phyloP scores from a whole-genome alignment of 2,888 invertebrate species.

The Dasysyrphus tricinctus region DNA sequence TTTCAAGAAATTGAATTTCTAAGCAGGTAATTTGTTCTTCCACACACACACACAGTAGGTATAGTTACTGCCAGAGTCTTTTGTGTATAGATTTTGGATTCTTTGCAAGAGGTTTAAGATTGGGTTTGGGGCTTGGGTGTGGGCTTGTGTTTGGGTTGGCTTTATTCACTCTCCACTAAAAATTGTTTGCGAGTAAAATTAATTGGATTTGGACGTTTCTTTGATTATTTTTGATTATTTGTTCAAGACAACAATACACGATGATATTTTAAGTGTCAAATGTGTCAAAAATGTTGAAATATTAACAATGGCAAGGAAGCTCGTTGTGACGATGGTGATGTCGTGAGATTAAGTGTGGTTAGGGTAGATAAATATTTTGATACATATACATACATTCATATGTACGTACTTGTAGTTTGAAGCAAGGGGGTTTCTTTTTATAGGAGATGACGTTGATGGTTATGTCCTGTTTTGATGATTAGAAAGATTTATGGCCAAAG shows the following conservation, averaged over 20 bases:
- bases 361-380: slow-evolving; percentile 6
- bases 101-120: background rate
- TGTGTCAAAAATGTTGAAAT: slow-evolving; percentile 54
- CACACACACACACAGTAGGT: slow-evolving; percentile 13
- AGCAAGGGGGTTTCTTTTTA: background rate
- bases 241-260: slow-evolving; percentile 36
- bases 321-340: background rate
- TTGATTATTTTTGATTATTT: slow-evolving; percentile 45
- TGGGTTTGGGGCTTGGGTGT: background rate
- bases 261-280: slow-evolving; percentile 52
- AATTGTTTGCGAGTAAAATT: slow-evolving; percentile 26
- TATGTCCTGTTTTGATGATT: background rate
- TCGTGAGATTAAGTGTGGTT: slow-evolving; percentile 10
- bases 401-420: background rate
- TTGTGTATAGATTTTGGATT: slow-evolving; percentile 14
- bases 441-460: slow-evolving; percentile 15
- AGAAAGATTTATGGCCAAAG: slow-evolving; percentile 18
- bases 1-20: slow-evolving; percentile 69
- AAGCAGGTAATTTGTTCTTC: slow-evolving; percentile 63
- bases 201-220: slow-evolving; percentile 58
- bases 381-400: background rate
- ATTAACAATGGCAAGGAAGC: slow-evolving; percentile 22
- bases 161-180: slow-evolving; percentile 9
- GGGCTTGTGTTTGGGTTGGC: slow-evolving; percentile 14
- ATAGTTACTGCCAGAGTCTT: background rate